Conservation (phyloP, 2,888 invertebrate species). For the Phalangium opilio region DNA sequence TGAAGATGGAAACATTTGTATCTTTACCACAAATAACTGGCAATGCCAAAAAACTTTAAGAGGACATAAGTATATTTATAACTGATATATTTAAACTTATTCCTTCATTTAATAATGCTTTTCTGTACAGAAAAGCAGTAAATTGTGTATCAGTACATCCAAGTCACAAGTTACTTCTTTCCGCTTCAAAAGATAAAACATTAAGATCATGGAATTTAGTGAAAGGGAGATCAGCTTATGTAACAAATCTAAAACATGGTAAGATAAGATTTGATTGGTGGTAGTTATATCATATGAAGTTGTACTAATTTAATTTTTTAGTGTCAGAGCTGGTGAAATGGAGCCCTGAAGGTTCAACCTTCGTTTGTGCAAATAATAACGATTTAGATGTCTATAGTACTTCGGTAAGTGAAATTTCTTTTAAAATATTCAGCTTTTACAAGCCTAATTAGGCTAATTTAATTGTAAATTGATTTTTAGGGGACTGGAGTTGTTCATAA, state of each 20-base stretch:
- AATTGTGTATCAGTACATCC: slow-evolving; percentile 68
- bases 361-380: slow-evolving; percentile 54
- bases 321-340: slow-evolving; percentile 38
- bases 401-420: slow-evolving; percentile 26
- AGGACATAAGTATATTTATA: slow-evolving; percentile 56
- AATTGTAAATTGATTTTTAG: slow-evolving; percentile 31
- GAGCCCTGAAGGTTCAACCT: slow-evolving; percentile 59
- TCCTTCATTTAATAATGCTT: not conserved
- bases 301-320: slow-evolving; percentile 18
- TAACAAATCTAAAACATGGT: slow-evolving; percentile 64
- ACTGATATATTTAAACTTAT: not conserved
- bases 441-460: no score
- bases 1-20: slow-evolving; percentile 65
- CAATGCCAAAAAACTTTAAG: slow-evolving; percentile 53
- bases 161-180: slow-evolving; percentile 70
- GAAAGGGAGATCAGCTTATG: slow-evolving; percentile 76
- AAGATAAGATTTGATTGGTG: no score
- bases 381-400: slow-evolving; percentile 65
- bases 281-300: slow-evolving; percentile 23
- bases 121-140: slow-evolving; percentile 34
- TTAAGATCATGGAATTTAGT: slow-evolving; percentile 81
- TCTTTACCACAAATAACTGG: slow-evolving; percentile 71
- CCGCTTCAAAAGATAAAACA: slow-evolving; percentile 66
- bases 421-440: not conserved
- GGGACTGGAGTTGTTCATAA: slow-evolving; percentile 54